Percentiles rank a stretch among this genome's conserved stretches.
phyloP scores from a whole-genome alignment of 2,797 vertebrate genomes.

The Propithecus deckenii region DNA sequence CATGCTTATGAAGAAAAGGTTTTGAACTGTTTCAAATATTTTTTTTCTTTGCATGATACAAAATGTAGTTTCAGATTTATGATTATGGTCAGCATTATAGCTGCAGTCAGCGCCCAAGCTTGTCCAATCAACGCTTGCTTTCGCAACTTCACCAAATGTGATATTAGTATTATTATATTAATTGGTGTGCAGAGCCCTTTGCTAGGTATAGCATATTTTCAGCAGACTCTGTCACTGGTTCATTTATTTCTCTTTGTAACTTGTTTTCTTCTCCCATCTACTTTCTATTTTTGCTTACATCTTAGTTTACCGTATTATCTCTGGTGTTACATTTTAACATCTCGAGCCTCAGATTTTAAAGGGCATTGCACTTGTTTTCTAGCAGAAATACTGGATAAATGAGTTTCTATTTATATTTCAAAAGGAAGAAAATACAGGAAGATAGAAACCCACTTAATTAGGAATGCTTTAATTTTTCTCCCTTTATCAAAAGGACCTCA shows the following conservation, averaged over 20 bases:
- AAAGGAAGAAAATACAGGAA: background rate
- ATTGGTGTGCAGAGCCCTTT: background rate
- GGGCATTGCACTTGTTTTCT: background rate
- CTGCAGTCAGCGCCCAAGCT: background rate
- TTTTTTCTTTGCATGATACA: background rate
- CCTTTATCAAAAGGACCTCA: background rate
- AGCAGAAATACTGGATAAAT: background rate
- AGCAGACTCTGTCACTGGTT: background rate
- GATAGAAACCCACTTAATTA: background rate
- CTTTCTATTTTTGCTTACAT: background rate
- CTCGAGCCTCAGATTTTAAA: background rate
- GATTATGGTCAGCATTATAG: background rate
- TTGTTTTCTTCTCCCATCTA: background rate
- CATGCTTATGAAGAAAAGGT: background rate
- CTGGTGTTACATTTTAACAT: background rate
- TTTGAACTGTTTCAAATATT: background rate
- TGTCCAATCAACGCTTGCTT: background rate
- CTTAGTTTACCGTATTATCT: background rate
- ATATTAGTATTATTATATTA: background rate
- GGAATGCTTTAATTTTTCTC: background rate
- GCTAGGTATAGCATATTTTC: background rate
- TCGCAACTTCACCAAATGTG: background rate
- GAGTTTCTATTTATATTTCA: background rate
- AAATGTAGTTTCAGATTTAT: background rate
- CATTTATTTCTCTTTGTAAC: conserved; percentile 28